Evolutionary conservation across 2,888 invertebrate genomes (phyloP), one percentile per base, ranked within the genome.

Genomic region (Anoncus sp.): DNA sequence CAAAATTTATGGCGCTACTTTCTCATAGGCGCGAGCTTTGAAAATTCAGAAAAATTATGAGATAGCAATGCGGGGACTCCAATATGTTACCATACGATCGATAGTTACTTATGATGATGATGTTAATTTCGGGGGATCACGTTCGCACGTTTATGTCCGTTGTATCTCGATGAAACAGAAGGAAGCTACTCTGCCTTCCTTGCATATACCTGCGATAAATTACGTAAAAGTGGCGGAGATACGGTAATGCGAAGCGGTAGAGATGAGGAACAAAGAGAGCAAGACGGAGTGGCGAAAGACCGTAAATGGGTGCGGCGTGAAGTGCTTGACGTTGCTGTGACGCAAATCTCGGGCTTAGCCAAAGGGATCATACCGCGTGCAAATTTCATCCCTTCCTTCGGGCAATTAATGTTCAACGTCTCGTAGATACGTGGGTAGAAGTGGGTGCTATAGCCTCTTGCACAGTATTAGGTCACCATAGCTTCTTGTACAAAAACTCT

Each of bases 321-420:
- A 72, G 66, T 63, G 75, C 72, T 63, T 3, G 57, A 38, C 24
- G 55, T 59, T 59, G 24, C 47, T 14, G n/a, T n/a, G n/a, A n/a
- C n/a, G n/a, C 73, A 49, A 77, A 71, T 66, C 75, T 70, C 53
- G 75, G 38, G 27, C 63, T 67, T 9, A 62, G 51, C 55, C 74
- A 75, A 76, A 73, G 76, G 69, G 73, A 60, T 73, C 62, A 59
- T 71, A 51, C 49, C 53, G 65, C 45, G 31, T 53, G 53, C 53
- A 73, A 73, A 66, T 74, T 79, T 73, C 67, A 45, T 65, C 63
- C 55, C 69, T 70, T 70, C 63, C 63, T 53, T 45, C 49, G 62
- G 62, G 65, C 67, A 79, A 76, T 76, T 79, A 79, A 76, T n/a
- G n/a, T 70, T 69, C 31, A 65, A 75, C 72, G 72, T 62, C 20